phyloP scores from a whole-genome alignment of 2,888 invertebrate genomes.

The Noctua pronuba region DNA sequence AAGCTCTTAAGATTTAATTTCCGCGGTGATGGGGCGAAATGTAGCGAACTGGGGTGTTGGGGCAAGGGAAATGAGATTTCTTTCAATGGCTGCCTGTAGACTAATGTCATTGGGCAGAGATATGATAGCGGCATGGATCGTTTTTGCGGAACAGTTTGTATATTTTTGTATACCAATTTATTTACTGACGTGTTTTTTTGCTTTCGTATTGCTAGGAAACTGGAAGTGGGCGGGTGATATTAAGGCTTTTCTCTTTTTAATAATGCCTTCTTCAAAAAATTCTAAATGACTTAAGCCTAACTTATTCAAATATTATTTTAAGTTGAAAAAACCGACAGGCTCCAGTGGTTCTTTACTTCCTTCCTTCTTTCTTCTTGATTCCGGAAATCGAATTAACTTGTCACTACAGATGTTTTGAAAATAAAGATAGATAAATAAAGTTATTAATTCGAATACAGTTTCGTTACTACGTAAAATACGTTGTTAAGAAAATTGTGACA shows the following conservation, averaged over 20 bases:
- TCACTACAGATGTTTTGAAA: not conserved
- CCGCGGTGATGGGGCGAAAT: conserved; percentile 56
- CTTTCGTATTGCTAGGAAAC: not conserved
- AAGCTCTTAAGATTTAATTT: conserved; percentile 68
- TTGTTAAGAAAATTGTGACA: not conserved
- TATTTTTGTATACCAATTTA: conserved; percentile 10
- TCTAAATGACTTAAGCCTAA: not conserved
- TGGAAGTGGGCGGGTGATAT: not conserved
- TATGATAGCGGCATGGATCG: conserved; percentile 8
- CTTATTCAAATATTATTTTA: not conserved
- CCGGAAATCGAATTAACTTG: not conserved
- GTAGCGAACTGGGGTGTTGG: conserved; percentile 44
- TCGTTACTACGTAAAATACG: not conserved
- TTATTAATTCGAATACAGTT: too few species aligned
- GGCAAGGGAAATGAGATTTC: conserved; percentile 53
- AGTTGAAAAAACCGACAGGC: not conserved
- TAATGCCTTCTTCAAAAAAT: not conserved
- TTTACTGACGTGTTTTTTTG: not conserved
- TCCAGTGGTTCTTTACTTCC: not conserved
- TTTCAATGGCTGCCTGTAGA: conserved; percentile 44
- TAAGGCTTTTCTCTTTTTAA: not conserved
- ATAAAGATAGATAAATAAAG: not conserved
- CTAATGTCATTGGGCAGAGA: conserved; percentile 42
- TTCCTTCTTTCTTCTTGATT: too few species aligned
- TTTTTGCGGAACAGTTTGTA: not conserved